phyloP scores from a whole-genome alignment of 1,140 invertebrate species.

The Bathynomus jamesi region DNA sequence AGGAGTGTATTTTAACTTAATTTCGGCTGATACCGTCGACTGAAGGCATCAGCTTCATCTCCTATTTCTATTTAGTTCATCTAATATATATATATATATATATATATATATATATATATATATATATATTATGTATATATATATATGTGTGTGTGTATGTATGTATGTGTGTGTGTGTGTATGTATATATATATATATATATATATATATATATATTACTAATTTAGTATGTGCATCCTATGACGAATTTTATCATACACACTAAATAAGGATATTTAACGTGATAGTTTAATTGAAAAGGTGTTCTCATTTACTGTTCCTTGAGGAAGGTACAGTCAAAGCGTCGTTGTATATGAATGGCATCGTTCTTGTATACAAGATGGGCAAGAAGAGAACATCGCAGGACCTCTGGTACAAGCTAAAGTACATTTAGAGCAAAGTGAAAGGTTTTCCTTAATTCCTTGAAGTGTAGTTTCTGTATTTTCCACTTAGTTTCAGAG shows the following conservation, averaged over 20 bases:
- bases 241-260: background rate
- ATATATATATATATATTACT: background rate
- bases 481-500: no score
- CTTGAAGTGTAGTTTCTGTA: no score
- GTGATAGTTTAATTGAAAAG: background rate
- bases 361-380: background rate
- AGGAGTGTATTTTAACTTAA: no score
- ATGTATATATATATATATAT: background rate
- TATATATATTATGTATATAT: conserved; percentile 1
- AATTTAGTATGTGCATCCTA: no score
- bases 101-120: conserved; percentile 3
- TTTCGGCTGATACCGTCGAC: no score
- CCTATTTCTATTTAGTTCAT: no score
- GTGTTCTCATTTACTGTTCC: background rate
- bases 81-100: conserved; percentile 3
- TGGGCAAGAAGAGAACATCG: background rate
- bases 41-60: no score
- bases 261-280: background rate
- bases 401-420: background rate
- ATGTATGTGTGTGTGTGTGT: background rate
- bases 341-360: background rate
- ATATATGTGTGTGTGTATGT: background rate
- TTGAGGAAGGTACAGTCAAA: background rate
- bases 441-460: no score
- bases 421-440: no score